Percentiles rank a stretch among this genome's conserved stretches.
Conservation (phyloP, 2,888 invertebrate genomes). For the Macrophya alboannulata region DNA sequence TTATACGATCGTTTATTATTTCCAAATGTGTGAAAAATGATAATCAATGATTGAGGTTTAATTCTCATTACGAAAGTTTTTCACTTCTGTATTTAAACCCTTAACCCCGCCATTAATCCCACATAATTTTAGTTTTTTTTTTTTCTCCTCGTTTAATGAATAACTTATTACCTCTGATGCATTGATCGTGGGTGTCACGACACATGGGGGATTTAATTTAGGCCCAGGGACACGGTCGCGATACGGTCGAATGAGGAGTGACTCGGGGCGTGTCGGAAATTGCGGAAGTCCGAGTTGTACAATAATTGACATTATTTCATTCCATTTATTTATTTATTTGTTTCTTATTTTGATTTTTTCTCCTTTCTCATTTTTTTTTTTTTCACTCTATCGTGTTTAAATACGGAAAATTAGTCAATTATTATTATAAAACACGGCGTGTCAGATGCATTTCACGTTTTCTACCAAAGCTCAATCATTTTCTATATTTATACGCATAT, state of each 20-base stretch:
- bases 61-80: neutral
- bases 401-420: neutral
- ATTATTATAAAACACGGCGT: neutral
- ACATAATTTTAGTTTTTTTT: neutral
- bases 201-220: constrained; percentile 27
- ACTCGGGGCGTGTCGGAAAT: constrained; percentile 31
- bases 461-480: too few species aligned
- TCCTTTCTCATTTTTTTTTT: neutral
- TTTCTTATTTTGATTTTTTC: neutral
- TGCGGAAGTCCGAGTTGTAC: constrained; percentile 26
- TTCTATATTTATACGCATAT: too few species aligned
- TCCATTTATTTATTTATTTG: neutral
- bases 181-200: neutral
- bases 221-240: constrained; percentile 40
- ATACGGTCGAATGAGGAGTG: constrained; percentile 38
- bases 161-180: neutral
- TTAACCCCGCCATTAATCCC: neutral
- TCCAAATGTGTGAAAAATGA: neutral
- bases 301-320: constrained; percentile 29
- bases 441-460: neutral
- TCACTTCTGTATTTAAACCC: neutral
- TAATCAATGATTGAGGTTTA: neutral
- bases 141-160: neutral
- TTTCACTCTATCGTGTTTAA: neutral
- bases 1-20: neutral